These are phyloP conservation scores for Synanthedon formicaeformis DNA, from an alignment of 2,888 invertebrate species.

Conservation along the genomic window DNA sequence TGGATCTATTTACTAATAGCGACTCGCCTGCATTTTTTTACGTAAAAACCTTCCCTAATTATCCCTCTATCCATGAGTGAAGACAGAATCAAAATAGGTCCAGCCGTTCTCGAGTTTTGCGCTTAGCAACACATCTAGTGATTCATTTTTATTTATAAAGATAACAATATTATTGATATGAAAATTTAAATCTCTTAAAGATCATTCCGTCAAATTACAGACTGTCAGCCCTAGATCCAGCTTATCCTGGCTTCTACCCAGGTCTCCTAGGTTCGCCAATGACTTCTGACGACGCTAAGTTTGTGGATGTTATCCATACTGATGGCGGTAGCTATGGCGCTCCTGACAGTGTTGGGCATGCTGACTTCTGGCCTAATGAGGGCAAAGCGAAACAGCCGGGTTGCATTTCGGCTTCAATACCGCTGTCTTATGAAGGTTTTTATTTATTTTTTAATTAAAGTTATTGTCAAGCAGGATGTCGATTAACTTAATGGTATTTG, in stretches of 20 bases:
- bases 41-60: no score
- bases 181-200: no score
- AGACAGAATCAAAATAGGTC: no score
- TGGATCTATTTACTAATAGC: no score
- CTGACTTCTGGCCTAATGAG: conserved; percentile 61
- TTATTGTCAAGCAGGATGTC: no score
- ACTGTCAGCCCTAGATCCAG: conserved; percentile 55
- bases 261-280: conserved; percentile 27
- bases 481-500: no score
- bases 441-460: neutral
- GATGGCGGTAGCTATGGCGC: conserved; percentile 52
- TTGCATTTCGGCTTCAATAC: conserved; percentile 32
- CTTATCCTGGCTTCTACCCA: conserved; percentile 53
- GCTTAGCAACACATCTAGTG: no score
- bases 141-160: no score
- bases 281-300: conserved; percentile 33
- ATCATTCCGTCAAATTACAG: conserved; percentile 13
- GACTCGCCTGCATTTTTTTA: no score
- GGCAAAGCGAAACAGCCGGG: conserved; percentile 61
- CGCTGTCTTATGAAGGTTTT: conserved; percentile 31
- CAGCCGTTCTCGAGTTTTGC: no score
- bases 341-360: conserved; percentile 29
- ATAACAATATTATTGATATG: no score
- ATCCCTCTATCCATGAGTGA: no score
- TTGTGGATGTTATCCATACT: conserved; percentile 64